These are phyloP conservation scores for Brachyalestes nurse DNA, from an alignment of 2,797 vertebrate genomes.

Conservation along the genomic window DNA sequence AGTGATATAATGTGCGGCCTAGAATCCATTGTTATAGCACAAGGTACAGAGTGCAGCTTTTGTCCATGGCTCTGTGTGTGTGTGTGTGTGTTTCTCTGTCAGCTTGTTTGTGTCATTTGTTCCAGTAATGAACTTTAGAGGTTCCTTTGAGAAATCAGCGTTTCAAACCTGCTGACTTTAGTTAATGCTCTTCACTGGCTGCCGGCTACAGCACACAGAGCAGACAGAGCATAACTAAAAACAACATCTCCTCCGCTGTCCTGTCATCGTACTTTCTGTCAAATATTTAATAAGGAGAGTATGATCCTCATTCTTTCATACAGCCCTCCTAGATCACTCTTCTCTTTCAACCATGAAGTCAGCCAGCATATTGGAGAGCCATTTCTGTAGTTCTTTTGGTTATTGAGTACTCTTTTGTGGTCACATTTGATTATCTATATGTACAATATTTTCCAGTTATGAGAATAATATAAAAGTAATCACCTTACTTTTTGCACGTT, in stretches of 20 bases:
- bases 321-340: background rate
- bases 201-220: background rate
- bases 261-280: background rate
- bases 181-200: slow-evolving; percentile 51
- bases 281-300: slow-evolving; percentile 2
- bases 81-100: slow-evolving; percentile 23
- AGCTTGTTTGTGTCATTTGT: slow-evolving; percentile 48
- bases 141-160: slow-evolving; percentile 66
- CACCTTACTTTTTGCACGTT: too few species aligned
- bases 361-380: background rate
- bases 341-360: slow-evolving; percentile 5
- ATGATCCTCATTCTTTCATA: slow-evolving; percentile 24
- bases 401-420: background rate
- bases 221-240: slow-evolving; percentile 9
- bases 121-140: slow-evolving; percentile 62
- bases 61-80: slow-evolving; percentile 21
- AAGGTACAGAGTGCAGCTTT: slow-evolving; percentile 13
- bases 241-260: background rate
- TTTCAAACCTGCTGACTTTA: slow-evolving; percentile 68
- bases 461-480: too few species aligned
- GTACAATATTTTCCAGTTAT: too few species aligned
- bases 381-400: background rate
- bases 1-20: background rate
- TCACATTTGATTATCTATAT: background rate
- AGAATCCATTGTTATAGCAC: slow-evolving; percentile 10